Conservation (phyloP, 2,888 invertebrate species). For the Caenorhabditis angaria region DNA sequence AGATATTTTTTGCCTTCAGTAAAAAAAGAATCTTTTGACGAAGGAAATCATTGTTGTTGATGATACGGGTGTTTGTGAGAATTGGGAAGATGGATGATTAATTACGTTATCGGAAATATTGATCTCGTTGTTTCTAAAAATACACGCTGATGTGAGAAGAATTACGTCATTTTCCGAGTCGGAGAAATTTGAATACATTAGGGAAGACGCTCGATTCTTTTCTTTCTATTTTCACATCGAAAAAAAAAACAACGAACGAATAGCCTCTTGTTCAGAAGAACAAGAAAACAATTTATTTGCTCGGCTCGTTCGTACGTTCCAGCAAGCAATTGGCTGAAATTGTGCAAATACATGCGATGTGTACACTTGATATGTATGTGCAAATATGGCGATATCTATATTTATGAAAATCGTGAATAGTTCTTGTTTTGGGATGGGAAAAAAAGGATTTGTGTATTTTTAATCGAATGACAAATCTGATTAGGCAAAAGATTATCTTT, state of each 20-base stretch:
- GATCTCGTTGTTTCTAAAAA: neutral
- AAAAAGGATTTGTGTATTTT: too few species aligned
- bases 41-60: neutral
- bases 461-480: too few species aligned
- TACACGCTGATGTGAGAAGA: too few species aligned
- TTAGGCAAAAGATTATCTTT: too few species aligned
- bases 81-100: too few species aligned
- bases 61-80: neutral
- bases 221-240: neutral
- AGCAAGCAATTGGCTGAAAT: neutral
- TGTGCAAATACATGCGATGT: neutral
- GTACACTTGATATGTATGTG: neutral
- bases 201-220: neutral
- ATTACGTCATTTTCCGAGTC: neutral
- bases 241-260: neutral
- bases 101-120: neutral
- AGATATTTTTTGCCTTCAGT: neutral
- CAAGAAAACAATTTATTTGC: neutral
- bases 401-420: neutral
- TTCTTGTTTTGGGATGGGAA: neutral
- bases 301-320: neutral
- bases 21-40: neutral
- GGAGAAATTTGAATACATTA: neutral
- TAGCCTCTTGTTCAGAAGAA: too few species aligned
- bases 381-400: neutral